Conservation (phyloP, 2,797 vertebrate genomes). For the Tokudaia muenninki region DNA sequence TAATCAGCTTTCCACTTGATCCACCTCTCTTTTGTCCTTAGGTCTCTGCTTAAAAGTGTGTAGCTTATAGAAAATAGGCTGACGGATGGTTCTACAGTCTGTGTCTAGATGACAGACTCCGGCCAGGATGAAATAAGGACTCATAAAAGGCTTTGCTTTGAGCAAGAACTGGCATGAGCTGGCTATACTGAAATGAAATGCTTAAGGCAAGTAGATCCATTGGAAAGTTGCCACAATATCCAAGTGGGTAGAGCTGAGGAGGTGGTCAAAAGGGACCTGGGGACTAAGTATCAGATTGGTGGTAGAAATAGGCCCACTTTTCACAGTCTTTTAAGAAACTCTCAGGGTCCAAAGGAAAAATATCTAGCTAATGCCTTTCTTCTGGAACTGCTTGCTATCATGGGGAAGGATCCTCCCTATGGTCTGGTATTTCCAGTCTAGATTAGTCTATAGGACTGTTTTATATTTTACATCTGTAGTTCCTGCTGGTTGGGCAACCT, state of each 20-base stretch:
- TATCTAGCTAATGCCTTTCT: neutral
- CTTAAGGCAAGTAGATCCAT: neutral
- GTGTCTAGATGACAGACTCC: neutral
- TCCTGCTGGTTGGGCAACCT: neutral
- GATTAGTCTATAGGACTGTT: neutral
- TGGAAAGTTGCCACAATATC: neutral
- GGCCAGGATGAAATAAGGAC: neutral
- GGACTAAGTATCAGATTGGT: neutral
- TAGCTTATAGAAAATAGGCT: neutral
- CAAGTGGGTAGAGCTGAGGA: neutral
- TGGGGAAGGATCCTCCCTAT: neutral
- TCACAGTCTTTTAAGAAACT: neutral
- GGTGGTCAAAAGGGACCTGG: neutral
- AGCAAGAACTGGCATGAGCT: rapidly evolving
- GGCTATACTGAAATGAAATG: neutral
- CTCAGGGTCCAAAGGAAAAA: neutral
- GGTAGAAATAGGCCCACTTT: neutral
- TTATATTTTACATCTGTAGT: constrained; percentile 26
- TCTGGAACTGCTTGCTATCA: neutral
- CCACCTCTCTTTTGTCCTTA: neutral
- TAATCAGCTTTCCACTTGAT: neutral
- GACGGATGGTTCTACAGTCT: neutral
- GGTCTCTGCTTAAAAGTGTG: neutral
- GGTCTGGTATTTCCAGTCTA: neutral
- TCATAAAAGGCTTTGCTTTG: neutral